Evolutionary conservation across 2,888 invertebrate genomes (phyloP).

Genomic region (Yponomeuta evonymella): DNA sequence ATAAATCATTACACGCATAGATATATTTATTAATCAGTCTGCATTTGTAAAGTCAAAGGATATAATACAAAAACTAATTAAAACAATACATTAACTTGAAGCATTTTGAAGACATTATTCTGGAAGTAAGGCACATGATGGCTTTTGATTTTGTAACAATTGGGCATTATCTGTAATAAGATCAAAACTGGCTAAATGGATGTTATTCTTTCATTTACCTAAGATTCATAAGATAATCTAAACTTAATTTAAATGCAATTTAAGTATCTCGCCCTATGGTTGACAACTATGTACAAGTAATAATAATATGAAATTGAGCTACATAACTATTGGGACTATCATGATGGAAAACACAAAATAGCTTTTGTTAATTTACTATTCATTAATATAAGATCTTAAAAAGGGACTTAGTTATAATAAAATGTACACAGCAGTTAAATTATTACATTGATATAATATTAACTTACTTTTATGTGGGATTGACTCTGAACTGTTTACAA

Average conservation of each 20-base stretch:
- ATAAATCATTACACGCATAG: neutral
- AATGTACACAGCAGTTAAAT: no score
- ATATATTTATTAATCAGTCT: neutral
- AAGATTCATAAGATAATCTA: neutral
- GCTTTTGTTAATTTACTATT: neutral
- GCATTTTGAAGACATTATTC: neutral
- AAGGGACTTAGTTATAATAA: no score
- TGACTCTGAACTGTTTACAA: neutral
- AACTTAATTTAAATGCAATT: slow-evolving; percentile 10
- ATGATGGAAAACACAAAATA: neutral
- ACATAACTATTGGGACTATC: neutral
- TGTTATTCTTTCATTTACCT: no score
- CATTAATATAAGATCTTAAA: neutral
- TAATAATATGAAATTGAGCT: neutral
- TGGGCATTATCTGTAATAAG: no score
- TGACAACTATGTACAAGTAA: neutral
- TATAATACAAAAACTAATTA: neutral
- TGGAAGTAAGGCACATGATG: slow-evolving; percentile 19
- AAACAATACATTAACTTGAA: neutral
- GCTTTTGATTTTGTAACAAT: neutral
- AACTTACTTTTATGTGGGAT: neutral
- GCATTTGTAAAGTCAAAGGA: neutral
- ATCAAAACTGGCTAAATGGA: no score
- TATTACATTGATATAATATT: neutral
- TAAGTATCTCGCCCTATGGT: slow-evolving; percentile 11